These are phyloP conservation scores for Pelosia muscerda DNA, from an alignment of 2,888 invertebrate species.

Conservation along the genomic window DNA sequence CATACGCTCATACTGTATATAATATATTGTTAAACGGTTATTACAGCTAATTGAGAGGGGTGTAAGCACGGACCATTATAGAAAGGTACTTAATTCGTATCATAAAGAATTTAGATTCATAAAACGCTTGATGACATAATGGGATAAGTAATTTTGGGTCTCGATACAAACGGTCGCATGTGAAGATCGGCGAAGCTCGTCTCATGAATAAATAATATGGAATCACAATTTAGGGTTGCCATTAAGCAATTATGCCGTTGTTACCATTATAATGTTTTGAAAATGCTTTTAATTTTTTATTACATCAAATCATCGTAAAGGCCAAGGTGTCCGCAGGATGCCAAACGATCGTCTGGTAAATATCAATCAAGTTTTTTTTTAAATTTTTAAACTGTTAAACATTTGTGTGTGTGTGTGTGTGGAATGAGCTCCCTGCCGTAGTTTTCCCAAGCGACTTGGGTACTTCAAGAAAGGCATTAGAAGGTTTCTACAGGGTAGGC, in stretches of 20 bases:
- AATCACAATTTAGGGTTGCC: slow-evolving; percentile 80
- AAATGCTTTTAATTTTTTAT: slow-evolving; percentile 87
- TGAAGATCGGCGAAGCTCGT: slow-evolving; percentile 70
- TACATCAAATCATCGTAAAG: slow-evolving; percentile 76
- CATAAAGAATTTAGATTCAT: slow-evolving; percentile 82
- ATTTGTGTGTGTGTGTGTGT: too few relatives aligned
- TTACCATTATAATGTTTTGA: slow-evolving; percentile 82
- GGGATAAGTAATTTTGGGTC: slow-evolving; percentile 78
- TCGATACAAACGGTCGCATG: slow-evolving; percentile 72
- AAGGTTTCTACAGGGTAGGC: too few relatives aligned
- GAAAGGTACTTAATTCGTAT: slow-evolving; percentile 78
- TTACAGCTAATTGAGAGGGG: slow-evolving; percentile 76
- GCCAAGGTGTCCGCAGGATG: slow-evolving; percentile 75
- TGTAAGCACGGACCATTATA: slow-evolving; percentile 77
- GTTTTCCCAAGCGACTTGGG: too few relatives aligned
- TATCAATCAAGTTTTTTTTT: slow-evolving; percentile 74
- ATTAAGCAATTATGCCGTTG: slow-evolving; percentile 85
- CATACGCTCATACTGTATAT: slow-evolving; percentile 37
- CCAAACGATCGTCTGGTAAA: slow-evolving; percentile 77
- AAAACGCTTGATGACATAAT: slow-evolving; percentile 86
- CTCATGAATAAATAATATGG: slow-evolving; percentile 85
- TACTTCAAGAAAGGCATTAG: too few relatives aligned
- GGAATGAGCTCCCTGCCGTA: too few relatives aligned
- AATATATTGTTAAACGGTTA: slow-evolving; percentile 72
- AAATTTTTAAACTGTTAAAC: slow-evolving; percentile 24